Evolutionary conservation across 2,113 vertebrate genomes (phyloP), one percentile per base, ranked within the genome.

Genomic region (Apaloderma vittatum): DNA sequence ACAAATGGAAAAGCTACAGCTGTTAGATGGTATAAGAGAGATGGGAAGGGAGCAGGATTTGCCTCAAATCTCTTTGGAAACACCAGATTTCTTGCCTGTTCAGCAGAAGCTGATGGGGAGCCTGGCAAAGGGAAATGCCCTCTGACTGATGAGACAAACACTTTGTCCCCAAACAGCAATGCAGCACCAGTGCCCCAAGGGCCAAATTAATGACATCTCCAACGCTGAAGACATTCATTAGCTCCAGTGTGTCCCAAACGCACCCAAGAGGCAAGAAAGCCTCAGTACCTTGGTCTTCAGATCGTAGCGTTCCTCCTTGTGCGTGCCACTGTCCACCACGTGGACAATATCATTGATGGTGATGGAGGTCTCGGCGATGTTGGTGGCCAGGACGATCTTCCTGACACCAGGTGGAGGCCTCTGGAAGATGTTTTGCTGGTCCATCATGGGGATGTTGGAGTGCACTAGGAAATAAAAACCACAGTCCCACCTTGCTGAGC

Each of bases 301-400:
- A 93, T 99, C 99, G 6, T 99, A 99, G 97, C 98, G 99, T 43
- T 99, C 99, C 97, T 99, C 99, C 93, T 99, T 99, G 91, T 99
- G 99, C 36, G 98, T 98, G 65, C 99, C 99, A 0, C 98, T 97
- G 95, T 99, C 99, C 92, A 99, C 99, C 72, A 99, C 99, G 1
- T 99, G 99, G n/a, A 99, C 99, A 0, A 99, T 99, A 95, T 99
- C 99, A 1, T 99, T 99, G 81, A 99, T 99, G 26, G 99, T 99
- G 97, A 99, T 98, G 65, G 99, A 99, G 10, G 99, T 99, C 97
- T 99, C 99, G 0, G 99, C 99, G 1, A 99, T 99, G 96, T 99
- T 99, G 77, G 99, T 99, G 74, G 99, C 98, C 79, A 99, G 97
- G 52, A 99, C 99, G 0, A 99, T 99, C 97, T 99, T 99, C 73